Evolutionary conservation across 2,797 vertebrate species (phyloP).

Genomic region (Tenualosa thibaudeaui): DNA sequence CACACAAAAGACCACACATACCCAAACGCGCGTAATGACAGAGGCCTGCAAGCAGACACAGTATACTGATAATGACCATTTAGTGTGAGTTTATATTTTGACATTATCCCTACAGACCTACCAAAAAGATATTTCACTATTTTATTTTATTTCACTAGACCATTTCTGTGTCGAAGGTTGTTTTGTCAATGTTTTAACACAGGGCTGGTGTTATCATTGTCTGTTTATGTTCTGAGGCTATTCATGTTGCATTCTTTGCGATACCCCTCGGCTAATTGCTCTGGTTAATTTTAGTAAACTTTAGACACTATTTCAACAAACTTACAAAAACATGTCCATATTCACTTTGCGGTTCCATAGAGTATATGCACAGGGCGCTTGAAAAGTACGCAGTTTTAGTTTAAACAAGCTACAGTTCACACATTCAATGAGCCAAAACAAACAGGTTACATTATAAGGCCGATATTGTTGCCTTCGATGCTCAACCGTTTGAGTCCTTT

Average conservation of each 20-base stretch:
- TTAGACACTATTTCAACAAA: not conserved
- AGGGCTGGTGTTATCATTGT: not conserved
- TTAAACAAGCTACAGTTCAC: not conserved
- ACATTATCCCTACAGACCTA: not conserved
- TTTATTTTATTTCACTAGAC: not conserved
- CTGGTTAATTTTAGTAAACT: not conserved
- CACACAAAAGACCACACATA: not conserved
- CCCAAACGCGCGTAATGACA: not conserved
- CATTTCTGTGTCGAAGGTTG: not conserved
- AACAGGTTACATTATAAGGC: not conserved
- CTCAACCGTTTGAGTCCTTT: not conserved
- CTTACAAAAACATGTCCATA: not conserved
- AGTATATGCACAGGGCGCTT: not conserved
- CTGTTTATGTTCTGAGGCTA: constrained; percentile 1
- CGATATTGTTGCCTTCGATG: not conserved
- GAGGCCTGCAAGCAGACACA: not conserved
- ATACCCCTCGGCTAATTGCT: not conserved
- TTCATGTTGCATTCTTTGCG: not conserved
- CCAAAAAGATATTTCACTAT: not conserved
- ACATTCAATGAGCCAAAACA: constrained; percentile 13
- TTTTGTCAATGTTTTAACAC: not conserved
- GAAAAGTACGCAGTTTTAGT: not conserved
- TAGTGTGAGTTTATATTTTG: not conserved
- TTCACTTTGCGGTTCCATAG: not conserved
- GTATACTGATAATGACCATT: not conserved